Evolutionary conservation across 2,888 invertebrate genomes (phyloP).

Genomic region (Xestia sexstrigata): DNA sequence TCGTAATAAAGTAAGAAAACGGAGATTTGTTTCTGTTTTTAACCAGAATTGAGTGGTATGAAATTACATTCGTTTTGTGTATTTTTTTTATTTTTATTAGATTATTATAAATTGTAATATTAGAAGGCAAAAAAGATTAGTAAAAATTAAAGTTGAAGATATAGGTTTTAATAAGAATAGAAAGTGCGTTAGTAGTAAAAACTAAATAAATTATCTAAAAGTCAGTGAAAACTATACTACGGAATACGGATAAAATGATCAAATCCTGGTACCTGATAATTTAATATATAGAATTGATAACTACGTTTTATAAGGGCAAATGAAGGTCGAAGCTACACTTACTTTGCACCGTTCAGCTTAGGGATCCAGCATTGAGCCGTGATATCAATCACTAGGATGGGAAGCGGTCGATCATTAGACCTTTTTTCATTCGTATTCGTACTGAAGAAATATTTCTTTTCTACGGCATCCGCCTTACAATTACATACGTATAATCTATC

Average conservation of each 20-base stretch:
- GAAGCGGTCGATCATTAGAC: conserved; percentile 62
- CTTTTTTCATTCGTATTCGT: conserved; percentile 53
- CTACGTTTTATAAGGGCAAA: conserved; percentile 26
- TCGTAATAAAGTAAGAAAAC: conserved; percentile 24
- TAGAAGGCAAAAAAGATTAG: conserved; percentile 49
- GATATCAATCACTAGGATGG: conserved; percentile 66
- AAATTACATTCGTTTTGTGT: conserved; percentile 4
- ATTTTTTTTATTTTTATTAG: conserved; percentile 24
- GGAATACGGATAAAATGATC: not conserved
- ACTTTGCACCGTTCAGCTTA: conserved; percentile 41
- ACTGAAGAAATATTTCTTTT: conserved; percentile 64
- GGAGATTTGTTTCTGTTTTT: conserved; percentile 6
- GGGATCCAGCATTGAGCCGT: conserved; percentile 53
- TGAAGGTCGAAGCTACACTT: conserved; percentile 42
- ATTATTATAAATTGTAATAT: conserved; percentile 27
- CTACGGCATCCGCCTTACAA: conserved; percentile 62
- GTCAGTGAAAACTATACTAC: conserved; percentile 2
- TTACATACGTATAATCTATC: conserved; percentile 58
- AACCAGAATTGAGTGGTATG: conserved; percentile 12
- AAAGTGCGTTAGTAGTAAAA: conserved; percentile 32
- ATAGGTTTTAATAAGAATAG: conserved; percentile 13
- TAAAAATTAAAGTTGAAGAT: conserved; percentile 39
- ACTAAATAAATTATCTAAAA: conserved; percentile 8
- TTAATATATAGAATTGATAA: conserved; percentile 21
- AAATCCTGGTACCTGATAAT: conserved; percentile 16